phyloP scores from a whole-genome alignment of 2,113 vertebrate genomes.

The Eupsittula cactorum region DNA sequence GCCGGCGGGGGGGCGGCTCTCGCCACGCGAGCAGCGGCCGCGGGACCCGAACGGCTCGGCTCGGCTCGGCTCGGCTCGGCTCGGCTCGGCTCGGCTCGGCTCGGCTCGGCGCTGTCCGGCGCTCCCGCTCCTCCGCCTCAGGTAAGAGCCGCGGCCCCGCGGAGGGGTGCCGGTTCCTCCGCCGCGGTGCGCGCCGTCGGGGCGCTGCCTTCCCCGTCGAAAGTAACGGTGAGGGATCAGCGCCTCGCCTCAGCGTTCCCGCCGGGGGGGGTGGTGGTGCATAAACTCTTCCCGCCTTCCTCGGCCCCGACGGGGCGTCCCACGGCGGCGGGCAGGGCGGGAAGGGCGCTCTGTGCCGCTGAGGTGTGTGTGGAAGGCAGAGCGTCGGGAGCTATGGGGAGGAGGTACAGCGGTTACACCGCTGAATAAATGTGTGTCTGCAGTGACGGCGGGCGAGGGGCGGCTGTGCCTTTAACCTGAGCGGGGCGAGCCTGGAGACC shows the following conservation, averaged over 20 bases:
- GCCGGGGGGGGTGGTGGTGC: too few species aligned
- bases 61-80: not conserved
- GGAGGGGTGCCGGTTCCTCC: not conserved
- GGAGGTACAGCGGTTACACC: not conserved
- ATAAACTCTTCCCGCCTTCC: not conserved
- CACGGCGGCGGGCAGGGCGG: not conserved
- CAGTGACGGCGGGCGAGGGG: not conserved
- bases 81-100: not conserved
- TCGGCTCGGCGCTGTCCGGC: not conserved
- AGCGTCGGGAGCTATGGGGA: not conserved
- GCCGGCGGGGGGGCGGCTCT: constrained; percentile 6
- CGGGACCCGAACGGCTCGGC: too few species aligned
- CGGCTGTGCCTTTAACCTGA: not conserved
- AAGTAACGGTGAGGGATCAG: not conserved
- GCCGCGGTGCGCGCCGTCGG: not conserved
- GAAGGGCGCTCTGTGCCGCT: not conserved
- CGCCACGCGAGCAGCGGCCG: not conserved
- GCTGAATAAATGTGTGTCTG: not conserved
- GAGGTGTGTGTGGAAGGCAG: not conserved
- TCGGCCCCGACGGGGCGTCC: not conserved
- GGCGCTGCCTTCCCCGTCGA: not conserved
- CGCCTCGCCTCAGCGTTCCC: not conserved
- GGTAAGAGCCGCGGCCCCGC: not conserved
- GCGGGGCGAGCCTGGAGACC: not conserved
- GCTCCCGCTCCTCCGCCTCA: not conserved